Evolutionary conservation across 2,797 vertebrate genomes (phyloP).

Genomic region (Pseudocheirus occidentalis): DNA sequence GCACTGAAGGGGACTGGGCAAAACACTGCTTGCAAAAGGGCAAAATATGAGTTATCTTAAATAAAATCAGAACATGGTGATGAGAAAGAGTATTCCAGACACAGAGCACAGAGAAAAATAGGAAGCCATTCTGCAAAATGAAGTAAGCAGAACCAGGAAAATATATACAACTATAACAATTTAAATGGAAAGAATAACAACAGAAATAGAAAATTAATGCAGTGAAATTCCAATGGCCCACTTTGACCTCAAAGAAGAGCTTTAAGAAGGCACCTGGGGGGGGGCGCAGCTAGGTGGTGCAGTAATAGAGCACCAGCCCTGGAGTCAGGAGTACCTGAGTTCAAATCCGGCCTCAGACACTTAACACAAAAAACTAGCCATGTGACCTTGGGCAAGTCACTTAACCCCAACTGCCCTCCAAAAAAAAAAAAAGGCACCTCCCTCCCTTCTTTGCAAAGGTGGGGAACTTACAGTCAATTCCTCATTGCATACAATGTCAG

Average conservation of each 20-base stretch:
- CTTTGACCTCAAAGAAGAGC: not conserved
- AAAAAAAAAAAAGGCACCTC: not conserved
- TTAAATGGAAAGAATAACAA: not conserved
- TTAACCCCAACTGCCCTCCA: no score
- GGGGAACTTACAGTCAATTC: not conserved
- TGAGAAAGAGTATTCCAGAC: not conserved
- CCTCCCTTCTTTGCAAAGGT: not conserved
- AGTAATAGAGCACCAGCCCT: no score
- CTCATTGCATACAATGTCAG: not conserved
- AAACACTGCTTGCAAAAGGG: not conserved
- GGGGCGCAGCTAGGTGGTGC: no score
- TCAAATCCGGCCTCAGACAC: no score
- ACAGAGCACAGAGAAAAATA: not conserved
- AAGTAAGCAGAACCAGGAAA: not conserved
- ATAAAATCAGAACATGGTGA: not conserved
- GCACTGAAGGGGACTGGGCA: not conserved
- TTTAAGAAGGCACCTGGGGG: not conserved
- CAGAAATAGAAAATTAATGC: not conserved
- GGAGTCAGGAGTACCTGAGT: no score
- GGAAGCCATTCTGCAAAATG: not conserved
- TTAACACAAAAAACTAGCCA: no score
- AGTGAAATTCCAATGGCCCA: not conserved
- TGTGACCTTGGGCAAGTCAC: no score
- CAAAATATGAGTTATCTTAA: not conserved
- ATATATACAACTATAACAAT: not conserved